Percentiles rank a stretch among this genome's conserved stretches.
Conservation (phyloP, 2,113 vertebrate genomes). For the Phainopepla nitens region DNA sequence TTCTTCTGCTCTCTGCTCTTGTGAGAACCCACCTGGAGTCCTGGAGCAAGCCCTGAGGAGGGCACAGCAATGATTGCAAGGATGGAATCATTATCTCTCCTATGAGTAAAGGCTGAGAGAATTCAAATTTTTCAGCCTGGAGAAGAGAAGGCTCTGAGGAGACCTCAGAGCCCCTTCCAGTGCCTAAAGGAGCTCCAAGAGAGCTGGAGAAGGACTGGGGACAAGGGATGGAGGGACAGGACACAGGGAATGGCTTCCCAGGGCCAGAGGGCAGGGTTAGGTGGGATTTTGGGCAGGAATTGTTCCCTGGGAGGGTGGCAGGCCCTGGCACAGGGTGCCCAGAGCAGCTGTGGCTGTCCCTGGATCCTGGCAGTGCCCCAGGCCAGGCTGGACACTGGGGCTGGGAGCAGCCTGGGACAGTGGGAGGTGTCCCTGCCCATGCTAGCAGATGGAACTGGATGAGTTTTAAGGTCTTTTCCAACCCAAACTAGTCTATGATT, state of each 20-base stretch:
- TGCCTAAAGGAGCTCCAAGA: background rate
- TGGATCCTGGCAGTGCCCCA: background rate
- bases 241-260: background rate
- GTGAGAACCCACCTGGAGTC: background rate
- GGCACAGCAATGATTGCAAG: background rate
- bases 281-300: background rate
- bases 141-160: background rate
- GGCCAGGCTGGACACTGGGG: accelerated
- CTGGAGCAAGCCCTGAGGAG: background rate
- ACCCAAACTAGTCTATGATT: background rate
- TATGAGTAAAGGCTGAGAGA: background rate
- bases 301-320: accelerated
- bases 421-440: background rate
- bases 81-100: background rate
- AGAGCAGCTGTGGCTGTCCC: background rate
- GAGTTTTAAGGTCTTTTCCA: background rate
- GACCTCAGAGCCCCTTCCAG: background rate
- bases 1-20: background rate
- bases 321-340: background rate
- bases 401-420: accelerated
- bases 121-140: background rate
- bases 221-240: background rate
- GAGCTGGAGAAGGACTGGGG: background rate
- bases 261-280: accelerated
- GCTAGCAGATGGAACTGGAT: background rate